Evolutionary conservation across 2,888 invertebrate genomes (phyloP), one percentile per base, ranked within the genome.

Genomic region (Leptarthrus brevirostris): DNA sequence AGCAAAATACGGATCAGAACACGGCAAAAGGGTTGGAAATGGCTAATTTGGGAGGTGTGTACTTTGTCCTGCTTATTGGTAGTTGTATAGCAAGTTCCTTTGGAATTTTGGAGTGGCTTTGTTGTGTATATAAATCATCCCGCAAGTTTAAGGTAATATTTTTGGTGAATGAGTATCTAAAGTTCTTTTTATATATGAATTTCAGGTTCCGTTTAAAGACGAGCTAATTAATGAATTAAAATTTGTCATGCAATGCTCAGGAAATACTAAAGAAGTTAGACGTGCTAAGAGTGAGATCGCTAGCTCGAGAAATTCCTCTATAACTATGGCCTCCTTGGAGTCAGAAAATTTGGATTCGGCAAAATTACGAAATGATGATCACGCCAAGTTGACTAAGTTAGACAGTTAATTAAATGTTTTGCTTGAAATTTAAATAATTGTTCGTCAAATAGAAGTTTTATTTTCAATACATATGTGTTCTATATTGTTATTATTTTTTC

Each of bases 31-130:
- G 83, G 64, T 83, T 91, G 76, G 89, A 88, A 47, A 85, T 93
- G 79, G 87, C 88, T 77, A 91, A 92, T 83, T 87, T 90, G 30
- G 89, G 89, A 69, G 90, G 90, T 76, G 89, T 90, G 58, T 90
- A 90, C 80, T 86, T 89, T 52, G 89, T 90, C 53, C 83, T 90
- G 54, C 84, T 88, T 44, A 85, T 85, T 76, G 90, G 90, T 14
- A 82, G 83, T 79, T 78, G 81, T 76, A 79, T 84, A 56, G 85
- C 83, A 77, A 81, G 82, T 74, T 53, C 81, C 76, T 83, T 81
- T 74, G 85, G 84, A 36, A 77, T 83, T 76, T 74, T 81, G 76
- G 83, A 84, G 78, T 82, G 81, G 81, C 76, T 84, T 77, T 78
- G 80, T 24, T 24, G 47, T 24, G 54, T 77, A 66, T 76, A 36